Percentiles rank a stretch among this genome's conserved stretches.
Evolutionary conservation across 2,888 invertebrate species (phyloP).

Genomic region (Notodonta ziczac): DNA sequence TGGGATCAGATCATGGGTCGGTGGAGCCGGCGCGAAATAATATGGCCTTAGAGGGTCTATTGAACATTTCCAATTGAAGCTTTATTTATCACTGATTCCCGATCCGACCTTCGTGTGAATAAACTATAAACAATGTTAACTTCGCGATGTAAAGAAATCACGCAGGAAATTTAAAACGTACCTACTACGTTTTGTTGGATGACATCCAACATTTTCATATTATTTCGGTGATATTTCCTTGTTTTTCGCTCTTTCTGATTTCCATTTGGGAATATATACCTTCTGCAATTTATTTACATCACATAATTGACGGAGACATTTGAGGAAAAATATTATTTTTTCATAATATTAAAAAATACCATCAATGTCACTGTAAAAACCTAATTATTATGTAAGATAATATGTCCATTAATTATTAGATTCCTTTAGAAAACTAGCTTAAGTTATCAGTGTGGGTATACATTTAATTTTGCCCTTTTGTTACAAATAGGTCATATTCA

Average conservation of each 20-base stretch:
- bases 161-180: neutral
- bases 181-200: neutral
- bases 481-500: no score
- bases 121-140: slow-evolving; percentile 23
- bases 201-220: neutral
- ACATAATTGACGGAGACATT: neutral
- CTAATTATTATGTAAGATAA: no score
- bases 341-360: no score
- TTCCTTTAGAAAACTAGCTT: no score
- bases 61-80: slow-evolving; percentile 39
- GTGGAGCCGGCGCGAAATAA: slow-evolving; percentile 50
- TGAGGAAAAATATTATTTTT: no score
- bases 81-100: slow-evolving; percentile 59
- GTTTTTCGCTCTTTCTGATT: neutral
- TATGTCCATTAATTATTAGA: no score
- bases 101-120: slow-evolving; percentile 44
- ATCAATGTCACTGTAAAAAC: no score
- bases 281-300: neutral
- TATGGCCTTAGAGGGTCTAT: slow-evolving; percentile 51
- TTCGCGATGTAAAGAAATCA: slow-evolving; percentile 8
- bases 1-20: slow-evolving; percentile 50
- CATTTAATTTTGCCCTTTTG: no score
- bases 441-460: no score
- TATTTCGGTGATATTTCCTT: neutral
- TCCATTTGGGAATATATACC: neutral